Evolutionary conservation across 2,113 vertebrate genomes (phyloP).

Genomic region (Microcebus jonahi): DNA sequence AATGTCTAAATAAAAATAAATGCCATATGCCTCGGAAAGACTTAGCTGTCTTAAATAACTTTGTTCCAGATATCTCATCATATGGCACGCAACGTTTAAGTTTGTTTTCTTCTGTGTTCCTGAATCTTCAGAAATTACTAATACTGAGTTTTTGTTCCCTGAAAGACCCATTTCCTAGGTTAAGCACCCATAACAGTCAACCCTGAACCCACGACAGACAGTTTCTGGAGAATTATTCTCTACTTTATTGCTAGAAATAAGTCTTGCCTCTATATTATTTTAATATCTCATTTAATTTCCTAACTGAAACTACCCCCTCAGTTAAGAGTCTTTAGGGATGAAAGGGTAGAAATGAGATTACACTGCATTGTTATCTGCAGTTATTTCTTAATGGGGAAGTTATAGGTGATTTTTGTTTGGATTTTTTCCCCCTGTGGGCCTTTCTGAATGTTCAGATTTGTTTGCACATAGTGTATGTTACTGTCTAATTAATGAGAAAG

Average conservation of each 20-base stretch:
- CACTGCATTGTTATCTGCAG: not conserved
- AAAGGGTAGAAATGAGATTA: not conserved
- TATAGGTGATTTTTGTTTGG: not conserved
- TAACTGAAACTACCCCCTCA: not conserved
- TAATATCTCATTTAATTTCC: not conserved
- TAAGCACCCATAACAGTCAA: not conserved
- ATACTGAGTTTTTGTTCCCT: not conserved
- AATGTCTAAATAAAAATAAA: not conserved
- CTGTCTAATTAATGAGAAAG: not conserved
- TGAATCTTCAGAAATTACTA: not conserved
- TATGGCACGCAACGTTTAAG: not conserved
- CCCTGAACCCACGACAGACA: not conserved
- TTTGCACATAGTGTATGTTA: not conserved
- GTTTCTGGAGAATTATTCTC: not conserved
- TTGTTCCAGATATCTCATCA: not conserved
- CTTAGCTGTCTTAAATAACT: not conserved
- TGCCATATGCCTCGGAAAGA: not conserved
- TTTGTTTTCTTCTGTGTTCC: not conserved
- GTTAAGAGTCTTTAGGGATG: not conserved
- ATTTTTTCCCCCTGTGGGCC: not conserved
- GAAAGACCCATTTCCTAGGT: not conserved
- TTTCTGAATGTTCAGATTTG: not conserved
- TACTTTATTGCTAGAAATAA: not conserved
- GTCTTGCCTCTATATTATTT: not conserved
- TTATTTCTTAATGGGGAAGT: conserved; percentile 10